Percentiles rank a stretch among this genome's conserved stretches.
phyloP scores from a whole-genome alignment of 23 tunicate species.

The Clavelina lepadiformis region DNA sequence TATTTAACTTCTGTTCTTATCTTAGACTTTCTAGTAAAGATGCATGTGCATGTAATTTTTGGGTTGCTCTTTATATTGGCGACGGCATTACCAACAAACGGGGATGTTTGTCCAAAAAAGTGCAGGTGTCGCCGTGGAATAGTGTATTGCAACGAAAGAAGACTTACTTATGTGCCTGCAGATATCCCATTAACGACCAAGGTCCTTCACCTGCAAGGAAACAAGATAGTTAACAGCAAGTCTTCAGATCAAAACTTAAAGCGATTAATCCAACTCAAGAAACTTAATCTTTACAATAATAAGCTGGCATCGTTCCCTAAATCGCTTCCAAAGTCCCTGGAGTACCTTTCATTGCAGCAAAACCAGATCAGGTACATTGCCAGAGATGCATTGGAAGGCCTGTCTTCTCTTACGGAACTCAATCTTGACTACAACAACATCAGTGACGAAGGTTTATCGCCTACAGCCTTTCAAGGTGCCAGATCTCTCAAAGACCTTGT shows the following conservation, averaged over 20 bases:
- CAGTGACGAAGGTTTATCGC: constrained; percentile 31
- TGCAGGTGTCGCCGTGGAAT: constrained; percentile 60
- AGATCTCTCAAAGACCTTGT: background rate
- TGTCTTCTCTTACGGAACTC: constrained; percentile 20
- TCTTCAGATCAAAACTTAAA: constrained; percentile 35
- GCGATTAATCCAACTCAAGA: constrained; percentile 2
- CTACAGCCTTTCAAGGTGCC: constrained; percentile 12
- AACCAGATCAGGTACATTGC: constrained; percentile 37
- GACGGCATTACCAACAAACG: background rate
- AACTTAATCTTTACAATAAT: constrained; percentile 30
- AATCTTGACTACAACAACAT: constrained; percentile 60
- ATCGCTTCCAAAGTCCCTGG: constrained; percentile 30
- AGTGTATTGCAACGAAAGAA: constrained; percentile 57
- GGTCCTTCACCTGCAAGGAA: constrained; percentile 42
- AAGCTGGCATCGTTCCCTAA: constrained; percentile 30
- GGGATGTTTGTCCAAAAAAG: constrained; percentile 62
- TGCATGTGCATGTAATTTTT: too few relatives aligned
- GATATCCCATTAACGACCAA: constrained; percentile 55
- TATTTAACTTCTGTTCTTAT: too few relatives aligned
- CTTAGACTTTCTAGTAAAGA: too few relatives aligned
- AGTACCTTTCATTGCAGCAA: constrained; percentile 8
- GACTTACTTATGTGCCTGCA: constrained; percentile 34
- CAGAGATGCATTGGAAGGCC: constrained; percentile 9
- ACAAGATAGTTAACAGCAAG: constrained; percentile 44
- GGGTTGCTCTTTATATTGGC: too few relatives aligned